phyloP scores from a whole-genome alignment of 1,140 invertebrate species.

The Euura saliciscinereae region DNA sequence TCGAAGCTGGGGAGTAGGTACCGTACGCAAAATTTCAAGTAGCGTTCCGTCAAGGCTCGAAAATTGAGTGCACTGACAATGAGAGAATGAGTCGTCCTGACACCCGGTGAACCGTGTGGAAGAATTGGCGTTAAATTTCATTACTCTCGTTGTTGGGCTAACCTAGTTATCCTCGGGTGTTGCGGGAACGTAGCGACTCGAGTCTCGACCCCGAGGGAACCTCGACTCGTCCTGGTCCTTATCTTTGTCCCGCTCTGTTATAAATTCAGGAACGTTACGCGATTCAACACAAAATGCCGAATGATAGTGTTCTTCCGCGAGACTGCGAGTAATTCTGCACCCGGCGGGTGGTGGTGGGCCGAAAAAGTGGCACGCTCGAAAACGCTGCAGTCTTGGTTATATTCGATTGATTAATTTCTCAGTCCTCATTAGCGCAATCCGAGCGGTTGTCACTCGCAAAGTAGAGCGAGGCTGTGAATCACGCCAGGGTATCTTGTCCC shows the following conservation, averaged over 20 bases:
- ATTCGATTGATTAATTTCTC: conserved; percentile 5
- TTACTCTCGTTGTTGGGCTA: conserved; percentile 57
- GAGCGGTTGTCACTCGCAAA: not conserved
- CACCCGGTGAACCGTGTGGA: conserved; percentile 40
- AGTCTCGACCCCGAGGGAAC: conserved; percentile 40
- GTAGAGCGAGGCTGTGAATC: conserved; percentile 10
- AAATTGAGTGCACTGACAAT: not conserved
- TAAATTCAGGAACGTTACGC: too few species aligned
- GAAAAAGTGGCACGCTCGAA: too few species aligned
- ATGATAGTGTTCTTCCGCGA: too few species aligned
- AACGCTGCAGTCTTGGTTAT: too few species aligned
- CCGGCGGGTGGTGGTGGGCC: too few species aligned
- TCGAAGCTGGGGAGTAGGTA: not conserved
- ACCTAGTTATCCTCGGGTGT: conserved; percentile 50
- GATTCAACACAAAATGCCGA: too few species aligned
- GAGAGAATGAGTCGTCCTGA: not conserved
- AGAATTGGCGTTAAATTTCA: conserved; percentile 56
- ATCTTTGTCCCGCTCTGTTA: conserved; percentile 3
- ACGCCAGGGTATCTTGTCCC: conserved; percentile 48
- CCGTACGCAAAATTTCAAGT: not conserved
- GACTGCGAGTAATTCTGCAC: too few species aligned
- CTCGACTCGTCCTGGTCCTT: conserved; percentile 15
- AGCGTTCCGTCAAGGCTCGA: not conserved
- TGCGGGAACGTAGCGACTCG: conserved; percentile 46
- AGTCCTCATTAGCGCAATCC: conserved; percentile 45